Evolutionary conservation across 2,888 invertebrate species (phyloP).

Genomic region (Pterostichus madidus): DNA sequence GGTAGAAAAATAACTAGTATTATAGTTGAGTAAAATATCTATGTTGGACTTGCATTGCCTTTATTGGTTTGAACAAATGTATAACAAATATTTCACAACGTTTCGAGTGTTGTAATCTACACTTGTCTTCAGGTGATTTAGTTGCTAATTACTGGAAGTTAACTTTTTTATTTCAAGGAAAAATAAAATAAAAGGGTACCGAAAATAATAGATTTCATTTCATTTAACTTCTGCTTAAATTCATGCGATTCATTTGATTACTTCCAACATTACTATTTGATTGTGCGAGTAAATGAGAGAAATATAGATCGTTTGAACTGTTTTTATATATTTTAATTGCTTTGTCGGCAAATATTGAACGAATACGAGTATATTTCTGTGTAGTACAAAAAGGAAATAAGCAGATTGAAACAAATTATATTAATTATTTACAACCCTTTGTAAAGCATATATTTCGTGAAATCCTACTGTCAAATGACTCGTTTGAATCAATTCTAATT

Average conservation of each 20-base stretch:
- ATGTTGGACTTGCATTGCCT: no score
- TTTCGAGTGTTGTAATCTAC: no score
- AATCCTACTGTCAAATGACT: no score
- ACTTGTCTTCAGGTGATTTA: no score
- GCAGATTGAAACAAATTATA: no score
- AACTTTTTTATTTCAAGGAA: neutral
- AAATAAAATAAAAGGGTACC: neutral
- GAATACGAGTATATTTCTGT: neutral
- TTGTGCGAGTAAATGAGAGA: neutral
- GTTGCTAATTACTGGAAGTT: neutral
- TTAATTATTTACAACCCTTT: no score
- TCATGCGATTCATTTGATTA: neutral
- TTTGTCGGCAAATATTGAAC: neutral
- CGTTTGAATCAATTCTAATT: no score
- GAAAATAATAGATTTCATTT: neutral
- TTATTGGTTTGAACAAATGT: no score
- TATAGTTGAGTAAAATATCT: no score
- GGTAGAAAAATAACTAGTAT: no score
- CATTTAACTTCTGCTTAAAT: constrained; percentile 15
- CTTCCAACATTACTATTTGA: neutral
- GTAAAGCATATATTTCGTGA: no score
- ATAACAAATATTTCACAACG: no score
- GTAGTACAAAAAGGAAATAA: neutral
- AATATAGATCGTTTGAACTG: neutral
- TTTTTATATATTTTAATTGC: constrained; percentile 10